Evolutionary conservation across 1,140 invertebrate species (phyloP), one percentile per base, ranked within the genome.

Genomic region (Hycleus phaleratus): DNA sequence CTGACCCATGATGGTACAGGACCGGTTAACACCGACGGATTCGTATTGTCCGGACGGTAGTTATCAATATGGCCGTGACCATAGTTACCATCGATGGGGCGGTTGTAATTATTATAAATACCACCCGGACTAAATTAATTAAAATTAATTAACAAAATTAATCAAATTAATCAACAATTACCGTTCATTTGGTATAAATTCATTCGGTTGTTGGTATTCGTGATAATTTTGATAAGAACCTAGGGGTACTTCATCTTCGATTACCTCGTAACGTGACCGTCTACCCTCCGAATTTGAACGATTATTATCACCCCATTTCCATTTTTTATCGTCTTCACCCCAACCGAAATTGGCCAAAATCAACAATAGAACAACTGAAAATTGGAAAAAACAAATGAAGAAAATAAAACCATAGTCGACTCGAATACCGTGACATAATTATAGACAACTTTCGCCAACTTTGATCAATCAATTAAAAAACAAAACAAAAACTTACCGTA

Each of bases 1-100:
- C 64, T 68, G 4, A 70, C 62, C 73, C 75, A 77, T 1, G 75
- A 73, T 10, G 77, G 77, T 25, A 77, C 66, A 0, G 72, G 71
- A 0, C 74, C 75, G 3, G 74, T 75, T 7, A 76, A 59, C 8
- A 75, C 63, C 8, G 53, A 65, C 3, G 64, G 58, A 18, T 7
- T 57, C 46, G 2, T 18, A 18, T 18, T 18, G 18, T 18, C 18
- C 40, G 56, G 49, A 18, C 48, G 45, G 45, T 61, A 63, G 7
- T 53, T 5, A 32, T 7, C 49, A n/a, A n/a, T 46, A 40, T 60
- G 57, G 9, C 49, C 58, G 48, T 59, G 53, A 44, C 46, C 60
- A 42, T 58, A 62, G 11, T 12, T 49, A 26, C 42, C 62, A 52
- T 43, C 60, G 56, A 12, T 42, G 26, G 3, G 46, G 55, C 26